Evolutionary conservation across 1,140 invertebrate genomes (phyloP).

Genomic region (Drosophila albomicans): DNA sequence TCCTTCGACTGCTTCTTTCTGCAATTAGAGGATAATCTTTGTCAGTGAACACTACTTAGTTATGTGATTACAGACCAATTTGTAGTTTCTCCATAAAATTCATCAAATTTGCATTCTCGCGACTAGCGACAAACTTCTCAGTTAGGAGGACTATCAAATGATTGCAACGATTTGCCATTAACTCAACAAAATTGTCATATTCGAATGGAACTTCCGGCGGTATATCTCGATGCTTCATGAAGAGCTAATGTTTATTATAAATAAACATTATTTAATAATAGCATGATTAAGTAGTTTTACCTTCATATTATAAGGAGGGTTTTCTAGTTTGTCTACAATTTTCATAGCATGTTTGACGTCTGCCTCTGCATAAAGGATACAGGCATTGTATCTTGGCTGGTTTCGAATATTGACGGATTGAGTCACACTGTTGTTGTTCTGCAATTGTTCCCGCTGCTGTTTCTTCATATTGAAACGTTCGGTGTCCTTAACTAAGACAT

Average conservation of each 20-base stretch:
- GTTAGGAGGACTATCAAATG: conserved; percentile 90
- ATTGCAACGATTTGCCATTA: conserved; percentile 91
- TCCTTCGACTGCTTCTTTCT: conserved; percentile 86
- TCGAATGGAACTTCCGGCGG: conserved; percentile 88
- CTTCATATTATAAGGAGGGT: conserved; percentile 86
- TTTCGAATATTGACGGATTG: conserved; percentile 55
- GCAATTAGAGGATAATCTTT: neutral
- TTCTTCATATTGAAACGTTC: conserved; percentile 49
- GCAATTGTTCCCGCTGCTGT: conserved; percentile 63
- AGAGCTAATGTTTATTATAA: conserved; percentile 85
- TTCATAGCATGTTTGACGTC: conserved; percentile 88
- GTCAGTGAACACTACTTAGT: neutral
- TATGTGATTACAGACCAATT: conserved; percentile 85
- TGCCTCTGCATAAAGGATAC: conserved; percentile 89
- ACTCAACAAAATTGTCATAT: conserved; percentile 89
- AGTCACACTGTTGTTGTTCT: conserved; percentile 59
- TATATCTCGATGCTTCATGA: conserved; percentile 89
- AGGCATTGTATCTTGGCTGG: conserved; percentile 89
- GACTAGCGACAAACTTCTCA: conserved; percentile 89
- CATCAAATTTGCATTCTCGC: conserved; percentile 89
- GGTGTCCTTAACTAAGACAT: conserved; percentile 74
- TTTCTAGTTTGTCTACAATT: conserved; percentile 87
- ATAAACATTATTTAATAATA: neutral
- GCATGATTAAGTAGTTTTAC: conserved; percentile 69
- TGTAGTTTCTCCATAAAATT: conserved; percentile 90